Evolutionary conservation across 2,113 vertebrate genomes (phyloP).

Genomic region (Ctenomys sociabilis): DNA sequence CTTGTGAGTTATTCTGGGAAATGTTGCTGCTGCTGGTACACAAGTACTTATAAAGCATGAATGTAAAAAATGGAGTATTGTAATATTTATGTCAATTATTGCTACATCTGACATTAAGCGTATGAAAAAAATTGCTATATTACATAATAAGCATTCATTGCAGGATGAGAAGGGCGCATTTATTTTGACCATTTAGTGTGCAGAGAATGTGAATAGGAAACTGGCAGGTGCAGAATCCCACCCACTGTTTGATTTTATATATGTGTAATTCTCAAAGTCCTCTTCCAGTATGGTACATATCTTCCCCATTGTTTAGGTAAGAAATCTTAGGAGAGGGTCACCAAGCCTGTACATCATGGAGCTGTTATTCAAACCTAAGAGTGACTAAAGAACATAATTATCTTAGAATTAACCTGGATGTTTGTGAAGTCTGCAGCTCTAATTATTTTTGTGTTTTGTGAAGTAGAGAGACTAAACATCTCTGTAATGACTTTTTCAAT

Average conservation of each 20-base stretch:
- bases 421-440: slow-evolving; percentile 9
- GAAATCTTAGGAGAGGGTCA: background rate
- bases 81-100: background rate
- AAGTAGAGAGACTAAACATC: background rate
- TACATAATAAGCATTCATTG: background rate
- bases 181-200: background rate
- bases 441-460: slow-evolving; percentile 42
- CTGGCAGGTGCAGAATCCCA: background rate
- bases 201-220: slow-evolving; percentile 34
- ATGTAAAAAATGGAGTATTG: background rate
- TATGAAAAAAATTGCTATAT: background rate
- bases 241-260: background rate
- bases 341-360: background rate
- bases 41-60: background rate
- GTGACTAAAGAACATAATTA: background rate
- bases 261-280: background rate
- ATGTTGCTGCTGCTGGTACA: background rate
- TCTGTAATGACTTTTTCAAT: background rate
- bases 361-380: background rate
- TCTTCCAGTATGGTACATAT: background rate
- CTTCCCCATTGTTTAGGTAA: slow-evolving; percentile 5
- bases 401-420: background rate
- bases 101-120: background rate
- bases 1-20: background rate
- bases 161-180: background rate